These are phyloP conservation scores for Odocoileus virginianus DNA, from an alignment of 2,113 vertebrate species.

Conservation along the genomic window DNA sequence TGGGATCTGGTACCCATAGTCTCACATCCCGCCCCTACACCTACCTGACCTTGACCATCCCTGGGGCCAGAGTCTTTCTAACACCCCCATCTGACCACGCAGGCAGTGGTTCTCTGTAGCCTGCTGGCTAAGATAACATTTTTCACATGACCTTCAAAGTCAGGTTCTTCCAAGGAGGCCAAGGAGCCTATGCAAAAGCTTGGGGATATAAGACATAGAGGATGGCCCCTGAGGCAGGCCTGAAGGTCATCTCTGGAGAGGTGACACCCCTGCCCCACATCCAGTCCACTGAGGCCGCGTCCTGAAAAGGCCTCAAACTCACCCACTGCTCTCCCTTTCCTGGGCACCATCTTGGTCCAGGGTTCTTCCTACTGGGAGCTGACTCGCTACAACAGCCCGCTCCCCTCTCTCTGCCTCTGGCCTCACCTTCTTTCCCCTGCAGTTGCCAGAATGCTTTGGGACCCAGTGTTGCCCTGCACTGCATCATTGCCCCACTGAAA, in stretches of 20 bases:
- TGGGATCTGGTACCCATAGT: accelerated
- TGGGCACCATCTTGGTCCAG: neutral
- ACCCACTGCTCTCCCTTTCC: neutral
- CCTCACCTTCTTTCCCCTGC: neutral
- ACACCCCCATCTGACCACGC: accelerated
- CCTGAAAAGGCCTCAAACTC: neutral
- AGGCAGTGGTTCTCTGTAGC: neutral
- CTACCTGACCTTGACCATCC: neutral
- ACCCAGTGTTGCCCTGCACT: neutral
- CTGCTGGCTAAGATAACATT: neutral
- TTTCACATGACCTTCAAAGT: neutral
- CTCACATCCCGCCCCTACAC: accelerated
- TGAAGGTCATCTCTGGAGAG: neutral
- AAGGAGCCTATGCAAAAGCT: neutral
- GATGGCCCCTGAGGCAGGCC: neutral
- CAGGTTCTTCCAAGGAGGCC: neutral
- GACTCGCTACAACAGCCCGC: accelerated
- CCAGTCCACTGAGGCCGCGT: neutral
- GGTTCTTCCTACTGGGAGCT: neutral
- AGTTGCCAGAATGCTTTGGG: neutral
- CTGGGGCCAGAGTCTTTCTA: neutral
- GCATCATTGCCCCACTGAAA: too few species aligned
- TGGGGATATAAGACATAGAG: neutral
- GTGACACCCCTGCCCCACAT: neutral
- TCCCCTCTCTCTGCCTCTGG: neutral